Evolutionary conservation across 2,797 vertebrate genomes (phyloP).

Genomic region (Lepus townsendii): DNA sequence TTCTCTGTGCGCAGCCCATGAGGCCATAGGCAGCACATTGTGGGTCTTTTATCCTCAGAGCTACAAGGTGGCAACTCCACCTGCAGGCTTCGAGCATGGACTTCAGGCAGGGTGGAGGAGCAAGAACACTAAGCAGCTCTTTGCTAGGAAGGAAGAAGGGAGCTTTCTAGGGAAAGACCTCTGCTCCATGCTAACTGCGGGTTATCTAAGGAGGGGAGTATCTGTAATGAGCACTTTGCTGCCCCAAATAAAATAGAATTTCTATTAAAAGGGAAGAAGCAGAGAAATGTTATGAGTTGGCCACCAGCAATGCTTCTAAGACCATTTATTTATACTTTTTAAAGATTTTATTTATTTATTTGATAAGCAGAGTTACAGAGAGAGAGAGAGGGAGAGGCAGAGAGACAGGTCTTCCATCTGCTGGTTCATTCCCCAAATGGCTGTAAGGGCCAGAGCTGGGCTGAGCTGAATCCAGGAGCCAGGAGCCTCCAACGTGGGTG

Average conservation of each 20-base stretch:
- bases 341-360: too few relatives aligned
- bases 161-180: constrained; percentile 66
- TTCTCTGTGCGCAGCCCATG: background rate
- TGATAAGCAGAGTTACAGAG: too few relatives aligned
- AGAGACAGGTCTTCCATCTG: too few relatives aligned
- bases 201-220: background rate
- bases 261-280: constrained; percentile 37
- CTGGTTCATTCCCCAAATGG: too few relatives aligned
- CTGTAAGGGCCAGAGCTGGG: too few relatives aligned
- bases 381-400: too few relatives aligned
- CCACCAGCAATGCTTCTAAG: background rate
- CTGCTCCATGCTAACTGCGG: background rate
- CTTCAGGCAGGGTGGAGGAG: constrained; percentile 34
- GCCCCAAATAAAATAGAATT: background rate
- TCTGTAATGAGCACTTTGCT: background rate
- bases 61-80: background rate
- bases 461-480: too few relatives aligned
- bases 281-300: background rate
- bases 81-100: background rate
- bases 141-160: background rate
- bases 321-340: background rate
- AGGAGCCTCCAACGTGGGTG: too few relatives aligned
- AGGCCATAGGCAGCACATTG: background rate
- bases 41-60: background rate
- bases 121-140: background rate